A percentile compares a stretch with the other conserved stretches of the same genome.
Evolutionary conservation across 2,797 vertebrate genomes (phyloP).

Genomic region (Pantherophis vulpinus): DNA sequence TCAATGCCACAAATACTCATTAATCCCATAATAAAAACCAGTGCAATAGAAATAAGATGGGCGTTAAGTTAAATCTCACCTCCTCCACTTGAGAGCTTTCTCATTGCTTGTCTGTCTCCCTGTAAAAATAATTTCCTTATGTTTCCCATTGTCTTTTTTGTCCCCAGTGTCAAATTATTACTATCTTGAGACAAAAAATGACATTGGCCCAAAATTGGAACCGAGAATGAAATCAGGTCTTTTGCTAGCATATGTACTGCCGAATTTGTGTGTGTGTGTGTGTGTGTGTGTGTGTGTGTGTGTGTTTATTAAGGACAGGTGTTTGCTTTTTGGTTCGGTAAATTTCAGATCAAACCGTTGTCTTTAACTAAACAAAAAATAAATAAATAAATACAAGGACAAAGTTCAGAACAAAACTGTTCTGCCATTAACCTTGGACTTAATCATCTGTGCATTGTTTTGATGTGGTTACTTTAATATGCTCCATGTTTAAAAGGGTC

Average conservation of each 20-base stretch:
- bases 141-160: background rate
- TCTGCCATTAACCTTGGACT: conserved; percentile 50
- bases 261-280: background rate
- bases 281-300: background rate
- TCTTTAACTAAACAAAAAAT: conserved; percentile 14
- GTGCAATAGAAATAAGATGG: background rate
- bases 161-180: background rate
- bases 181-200: background rate
- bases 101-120: background rate
- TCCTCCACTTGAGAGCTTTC: background rate
- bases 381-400: conserved; percentile 19
- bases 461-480: conserved; percentile 58
- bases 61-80: background rate
- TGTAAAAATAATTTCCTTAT: background rate
- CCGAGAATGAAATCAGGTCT: background rate
- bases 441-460: conserved; percentile 46
- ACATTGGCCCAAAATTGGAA: background rate
- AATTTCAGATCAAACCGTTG: conserved; percentile 39
- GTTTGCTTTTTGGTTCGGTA: conserved; percentile 27
- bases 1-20: background rate
- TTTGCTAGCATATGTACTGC: background rate
- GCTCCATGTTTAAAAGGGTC: conserved; percentile 42
- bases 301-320: conserved; percentile 19
- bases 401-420: conserved; percentile 31
- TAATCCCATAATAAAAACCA: background rate